phyloP scores from a whole-genome alignment of 2,888 invertebrate species.

The Epinotia brunnichana region DNA sequence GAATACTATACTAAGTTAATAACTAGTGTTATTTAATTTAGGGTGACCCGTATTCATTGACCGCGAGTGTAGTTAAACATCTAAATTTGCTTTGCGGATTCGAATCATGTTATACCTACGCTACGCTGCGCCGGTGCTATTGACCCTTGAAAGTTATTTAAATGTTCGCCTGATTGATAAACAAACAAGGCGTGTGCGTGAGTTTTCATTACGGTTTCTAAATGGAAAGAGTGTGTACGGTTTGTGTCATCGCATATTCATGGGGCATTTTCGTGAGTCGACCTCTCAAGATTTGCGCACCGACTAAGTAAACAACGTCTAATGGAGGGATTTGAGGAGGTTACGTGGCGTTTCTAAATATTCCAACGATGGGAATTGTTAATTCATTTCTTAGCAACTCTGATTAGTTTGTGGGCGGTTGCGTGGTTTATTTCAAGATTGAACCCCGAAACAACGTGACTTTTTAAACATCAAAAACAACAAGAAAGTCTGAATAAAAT shows the following conservation, averaged over 20 bases:
- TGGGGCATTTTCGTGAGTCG: slow-evolving; percentile 82
- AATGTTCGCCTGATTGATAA: slow-evolving; percentile 70
- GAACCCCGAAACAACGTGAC: not conserved
- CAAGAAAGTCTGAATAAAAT: not conserved
- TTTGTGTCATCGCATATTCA: slow-evolving; percentile 84
- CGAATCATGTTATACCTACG: not conserved
- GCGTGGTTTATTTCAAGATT: slow-evolving; percentile 10
- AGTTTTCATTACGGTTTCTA: slow-evolving; percentile 79
- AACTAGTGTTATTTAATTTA: no score
- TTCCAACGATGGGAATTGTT: slow-evolving; percentile 35
- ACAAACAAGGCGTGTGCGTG: slow-evolving; percentile 74
- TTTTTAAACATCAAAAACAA: not conserved
- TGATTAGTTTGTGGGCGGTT: not conserved
- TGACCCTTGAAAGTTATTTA: slow-evolving; percentile 46
- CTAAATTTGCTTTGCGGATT: not conserved
- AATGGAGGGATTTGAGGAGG: slow-evolving; percentile 79
- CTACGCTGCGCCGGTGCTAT: not conserved
- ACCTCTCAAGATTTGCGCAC: slow-evolving; percentile 81
- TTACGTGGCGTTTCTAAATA: slow-evolving; percentile 72
- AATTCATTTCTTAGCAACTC: slow-evolving; percentile 34
- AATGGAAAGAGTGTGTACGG: slow-evolving; percentile 83
- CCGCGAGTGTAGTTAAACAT: no score
- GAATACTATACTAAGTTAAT: no score
- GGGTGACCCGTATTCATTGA: no score
- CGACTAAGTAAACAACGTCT: slow-evolving; percentile 79